Evolutionary conservation across 2,888 invertebrate species (phyloP), one percentile per base, ranked within the genome.

Genomic region (Cephus pygmeus): DNA sequence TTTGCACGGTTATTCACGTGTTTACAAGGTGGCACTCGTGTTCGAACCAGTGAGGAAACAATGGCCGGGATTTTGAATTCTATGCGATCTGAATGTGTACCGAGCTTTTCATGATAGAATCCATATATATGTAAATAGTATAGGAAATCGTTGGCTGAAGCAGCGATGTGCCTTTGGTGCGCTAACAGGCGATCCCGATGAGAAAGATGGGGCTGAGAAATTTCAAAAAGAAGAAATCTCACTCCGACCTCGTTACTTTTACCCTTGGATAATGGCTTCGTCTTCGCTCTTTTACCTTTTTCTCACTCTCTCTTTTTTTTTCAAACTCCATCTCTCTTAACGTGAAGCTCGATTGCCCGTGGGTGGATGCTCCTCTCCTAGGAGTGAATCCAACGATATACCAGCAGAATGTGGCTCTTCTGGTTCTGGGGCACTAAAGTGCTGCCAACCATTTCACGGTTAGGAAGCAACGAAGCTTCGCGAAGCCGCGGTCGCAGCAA

Each of bases 1-100:
- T 34, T 71, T 71, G 71, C 71, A 71, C 71, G 71, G 31, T 31
- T 34, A 71, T 71, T 71, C 71, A 30, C 71, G 71, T 71, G 71
- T 71, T 71, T 71, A 71, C 71, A 71, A 71, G 71, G 30, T 34
- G 34, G 31, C 23, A 34, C 23, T 71, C 30, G 4, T 34, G 71
- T 71, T 34, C 33, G 34, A 71, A 71, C 71, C 34, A 34, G 33
- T 34, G 71, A 71, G 33, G 71, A 71, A 71, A 31, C 12, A 71
- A 33, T 33, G 15, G 30, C 12, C 23, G 11, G 71, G 71, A 34
- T 71, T 71, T 71, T 71, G 71, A 71, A 71, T 71, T 71, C 71
- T 15, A 71, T 31, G 23, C 56, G 56, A 56, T 23, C 56, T 23
- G 23, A 56, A 56, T 56, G 56, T 56, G 56, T 56, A 56, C 56